These are phyloP conservation scores for Aurelia sp. DNA, from an alignment of 30 jellyfish, hydroid and myxozoan genomes.

Conservation along the genomic window DNA sequence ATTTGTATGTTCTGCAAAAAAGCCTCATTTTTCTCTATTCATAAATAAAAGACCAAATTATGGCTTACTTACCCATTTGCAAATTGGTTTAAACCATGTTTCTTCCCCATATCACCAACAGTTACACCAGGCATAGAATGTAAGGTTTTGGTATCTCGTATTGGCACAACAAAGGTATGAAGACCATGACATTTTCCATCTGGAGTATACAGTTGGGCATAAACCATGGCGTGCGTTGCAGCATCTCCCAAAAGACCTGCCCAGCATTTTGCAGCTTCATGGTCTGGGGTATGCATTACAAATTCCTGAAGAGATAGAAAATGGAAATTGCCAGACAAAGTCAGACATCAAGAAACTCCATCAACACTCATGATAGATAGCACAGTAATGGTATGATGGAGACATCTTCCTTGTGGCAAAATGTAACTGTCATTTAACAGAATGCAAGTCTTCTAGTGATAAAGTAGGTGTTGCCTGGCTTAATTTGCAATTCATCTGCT, in stretches of 20 bases:
- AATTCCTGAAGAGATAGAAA: slow-evolving; percentile 64
- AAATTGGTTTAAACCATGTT: slow-evolving; percentile 80
- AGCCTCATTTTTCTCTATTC: too few species aligned
- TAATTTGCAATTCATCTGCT: too few species aligned
- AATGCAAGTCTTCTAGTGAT: too few species aligned
- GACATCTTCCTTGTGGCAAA: too few species aligned
- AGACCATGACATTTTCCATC: slow-evolving; percentile 95
- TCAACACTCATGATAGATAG: too few species aligned
- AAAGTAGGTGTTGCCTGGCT: too few species aligned
- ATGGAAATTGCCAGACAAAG: too few species aligned
- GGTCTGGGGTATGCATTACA: slow-evolving; percentile 80
- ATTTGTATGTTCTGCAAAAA: too few species aligned
- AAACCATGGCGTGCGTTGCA: slow-evolving; percentile 94
- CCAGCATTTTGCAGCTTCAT: slow-evolving; percentile 96
- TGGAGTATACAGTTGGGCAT: slow-evolving; percentile 94
- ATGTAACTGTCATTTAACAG: too few species aligned
- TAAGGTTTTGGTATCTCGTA: slow-evolving; percentile 63
- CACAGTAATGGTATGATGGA: too few species aligned
- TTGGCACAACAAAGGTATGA: slow-evolving; percentile 91
- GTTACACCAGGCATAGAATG: slow-evolving; percentile 87
- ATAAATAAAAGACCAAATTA: too few species aligned
- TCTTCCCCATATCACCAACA: slow-evolving; percentile 98
- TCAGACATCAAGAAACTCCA: too few species aligned
- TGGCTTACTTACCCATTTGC: slow-evolving; percentile 81
- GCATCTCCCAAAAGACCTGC: slow-evolving; percentile 91